These are phyloP conservation scores for Meandrina meandrites DNA, from an alignment of 92 coral and sea anemone genomes.

Conservation along the genomic window DNA sequence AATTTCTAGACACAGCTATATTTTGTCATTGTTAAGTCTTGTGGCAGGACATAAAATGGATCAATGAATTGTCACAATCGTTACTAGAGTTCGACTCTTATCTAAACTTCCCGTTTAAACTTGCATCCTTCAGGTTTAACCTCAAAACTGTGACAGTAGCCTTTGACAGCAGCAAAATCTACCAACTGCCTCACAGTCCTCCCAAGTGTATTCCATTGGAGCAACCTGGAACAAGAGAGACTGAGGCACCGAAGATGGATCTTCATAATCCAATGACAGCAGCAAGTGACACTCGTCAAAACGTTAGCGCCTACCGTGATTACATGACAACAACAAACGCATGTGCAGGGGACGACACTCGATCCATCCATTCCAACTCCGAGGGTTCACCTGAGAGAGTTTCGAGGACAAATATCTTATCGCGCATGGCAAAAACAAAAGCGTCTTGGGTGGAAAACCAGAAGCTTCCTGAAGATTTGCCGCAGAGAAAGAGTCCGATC, in stretches of 20 bases:
- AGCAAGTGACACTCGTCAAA: conserved; percentile 27
- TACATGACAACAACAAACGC: conserved; percentile 32
- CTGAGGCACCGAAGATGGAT: neutral
- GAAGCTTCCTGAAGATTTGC: conserved; percentile 33
- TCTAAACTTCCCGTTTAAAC: neutral
- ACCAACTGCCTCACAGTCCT: neutral
- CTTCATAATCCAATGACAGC: conserved; percentile 17
- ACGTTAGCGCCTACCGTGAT: conserved; percentile 7
- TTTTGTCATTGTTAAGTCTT: neutral
- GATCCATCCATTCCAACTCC: conserved; percentile 45
- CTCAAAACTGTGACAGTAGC: conserved; percentile 40
- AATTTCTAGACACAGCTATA: neutral
- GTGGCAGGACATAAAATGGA: neutral
- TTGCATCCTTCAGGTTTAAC: conserved; percentile 11
- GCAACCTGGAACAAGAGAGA: neutral
- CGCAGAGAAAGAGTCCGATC: conserved; percentile 60
- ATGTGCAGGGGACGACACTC: conserved; percentile 54
- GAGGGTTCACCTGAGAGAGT: conserved; percentile 43
- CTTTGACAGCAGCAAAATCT: conserved; percentile 17
- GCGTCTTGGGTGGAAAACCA: conserved; percentile 79
- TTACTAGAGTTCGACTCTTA: neutral
- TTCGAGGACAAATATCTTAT: conserved; percentile 72
- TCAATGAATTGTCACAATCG: neutral
- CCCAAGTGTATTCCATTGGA: neutral
- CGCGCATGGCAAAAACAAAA: conserved; percentile 87